Base-by-base conservation (phyloP, 1,140 invertebrate genomes). In the Arctopsyche grandis region DNA sequence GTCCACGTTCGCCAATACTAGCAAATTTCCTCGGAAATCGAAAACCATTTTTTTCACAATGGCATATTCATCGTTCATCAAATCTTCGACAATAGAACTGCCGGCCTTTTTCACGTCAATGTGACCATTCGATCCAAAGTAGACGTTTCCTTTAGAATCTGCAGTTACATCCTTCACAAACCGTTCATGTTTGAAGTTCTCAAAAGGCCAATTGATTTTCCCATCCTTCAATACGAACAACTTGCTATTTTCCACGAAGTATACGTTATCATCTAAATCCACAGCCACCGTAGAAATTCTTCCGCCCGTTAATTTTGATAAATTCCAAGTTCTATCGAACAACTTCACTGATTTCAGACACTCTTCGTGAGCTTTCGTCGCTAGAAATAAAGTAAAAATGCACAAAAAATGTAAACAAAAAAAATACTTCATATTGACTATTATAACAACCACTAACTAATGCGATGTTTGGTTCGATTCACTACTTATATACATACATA, bases 121-220 rank as follows among this genome's bases (percentile, higher is more conserved):
- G 58, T 21, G 19, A 16, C 21, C n/a, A 21, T 21, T 60, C 10
- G 21, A 60, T 9, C 16, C 58, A 16, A 60, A 60, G 21, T 60
- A 60, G 3, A 60, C 58, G 58, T 60, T 60, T 60, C 58, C 58
- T 60, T 60, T 60, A 19, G n/a, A 4, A 60, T 60, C 58, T 5
- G 21, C 0, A 4, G 58, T 60, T 1, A 60, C 21, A 22, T 60
- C 5, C 3, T 19, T 16, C 3, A 60, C 58, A 10, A 60, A 60
- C 19, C 48, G 7, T 16, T 60, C 14, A 10, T 60, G 9, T 60
- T 4, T 60, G 14, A 9, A 7, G 16, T 9, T 16, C 4, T 60
- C 21, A 22, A 21, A 10, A 9, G 58, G n/a, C 9, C 21, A 21
- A 5, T 21, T 1, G 9, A 10, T 22, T 60, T 60, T 60, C 19